Conservation (phyloP, 2,113 vertebrate species). For the Melospiza georgiana region DNA sequence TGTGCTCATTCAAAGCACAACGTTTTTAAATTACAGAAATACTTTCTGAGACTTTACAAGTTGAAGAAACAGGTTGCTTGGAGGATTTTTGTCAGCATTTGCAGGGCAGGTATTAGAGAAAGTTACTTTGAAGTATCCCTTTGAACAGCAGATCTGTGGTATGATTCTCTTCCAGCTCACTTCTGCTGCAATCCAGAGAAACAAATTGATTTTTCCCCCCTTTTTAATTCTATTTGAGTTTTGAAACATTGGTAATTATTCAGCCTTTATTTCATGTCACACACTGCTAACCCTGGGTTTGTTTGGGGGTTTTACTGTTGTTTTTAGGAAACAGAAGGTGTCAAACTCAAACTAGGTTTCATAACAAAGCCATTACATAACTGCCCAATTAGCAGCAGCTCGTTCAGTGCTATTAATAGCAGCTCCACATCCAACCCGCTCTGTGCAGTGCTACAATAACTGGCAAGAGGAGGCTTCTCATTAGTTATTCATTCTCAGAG, state of each 20-base stretch:
- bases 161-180: neutral
- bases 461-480: neutral
- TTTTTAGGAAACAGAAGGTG: constrained; percentile 60
- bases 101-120: neutral
- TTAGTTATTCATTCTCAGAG: constrained; percentile 21
- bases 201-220: neutral
- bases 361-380: constrained; percentile 57
- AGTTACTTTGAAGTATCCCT: neutral
- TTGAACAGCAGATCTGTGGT: neutral
- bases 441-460: neutral
- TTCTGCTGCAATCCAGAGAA: neutral
- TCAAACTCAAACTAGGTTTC: constrained; percentile 52
- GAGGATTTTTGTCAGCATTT: neutral
- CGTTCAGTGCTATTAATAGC: constrained; percentile 64
- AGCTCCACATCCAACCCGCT: constrained; percentile 27
- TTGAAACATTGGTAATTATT: neutral
- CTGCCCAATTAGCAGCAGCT: constrained; percentile 64
- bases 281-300: neutral
- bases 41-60: neutral
- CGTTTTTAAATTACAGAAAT: neutral
- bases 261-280: neutral
- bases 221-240: neutral
- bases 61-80: neutral
- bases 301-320: neutral
- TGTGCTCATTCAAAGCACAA: neutral